Evolutionary conservation across 2,797 vertebrate species (phyloP), one percentile per base, ranked within the genome.

Genomic region (Delichon dasypus): DNA sequence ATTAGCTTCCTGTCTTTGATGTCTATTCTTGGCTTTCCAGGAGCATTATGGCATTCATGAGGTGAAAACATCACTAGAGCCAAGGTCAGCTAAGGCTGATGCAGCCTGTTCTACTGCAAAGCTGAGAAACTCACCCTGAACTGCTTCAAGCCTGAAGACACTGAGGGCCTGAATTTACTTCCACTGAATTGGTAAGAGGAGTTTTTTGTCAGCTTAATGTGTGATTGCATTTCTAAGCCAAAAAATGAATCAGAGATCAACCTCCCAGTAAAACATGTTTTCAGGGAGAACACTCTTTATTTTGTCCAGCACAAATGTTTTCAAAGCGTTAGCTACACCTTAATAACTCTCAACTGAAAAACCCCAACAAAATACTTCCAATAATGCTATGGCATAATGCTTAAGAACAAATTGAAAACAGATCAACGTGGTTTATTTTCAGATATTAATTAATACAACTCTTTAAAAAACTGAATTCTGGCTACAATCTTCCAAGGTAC

Each of bases 1-100:
- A 94, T 95, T 92, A 93, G 86, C 74, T 96, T 96, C 93, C 96
- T 95, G 94, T 92, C 96, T 96, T 95, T 96, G 94, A 96, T 94
- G 95, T 95, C 86, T 96, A 96, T 91, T 96, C 88, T 95, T 93
- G 93, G 90, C 88, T 95, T 94, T 95, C 88, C 94, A 96, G 85
- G 71, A 94, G 90, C 88, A 93, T 85, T 95, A 95, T 95, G 77
- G 93, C 88, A 95, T 93, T 96, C 94, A 94, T 87, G 94, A 96
- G 92, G 73, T 94, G 85, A 94, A 96, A 96, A 94, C 11, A 30
- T 1, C 4, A 1, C 32, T 58, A 42, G 21, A 95, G 95, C 94
- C 94, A 95, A 96, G 94, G 96, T 96, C 95, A 96, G 84, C 77
- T 96, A 95, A 95, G 95, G 95, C 78, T 96, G 93, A 94, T 82